Conservation (phyloP, 92 coral and sea anemone species). For the Epizoanthus fatuus region DNA sequence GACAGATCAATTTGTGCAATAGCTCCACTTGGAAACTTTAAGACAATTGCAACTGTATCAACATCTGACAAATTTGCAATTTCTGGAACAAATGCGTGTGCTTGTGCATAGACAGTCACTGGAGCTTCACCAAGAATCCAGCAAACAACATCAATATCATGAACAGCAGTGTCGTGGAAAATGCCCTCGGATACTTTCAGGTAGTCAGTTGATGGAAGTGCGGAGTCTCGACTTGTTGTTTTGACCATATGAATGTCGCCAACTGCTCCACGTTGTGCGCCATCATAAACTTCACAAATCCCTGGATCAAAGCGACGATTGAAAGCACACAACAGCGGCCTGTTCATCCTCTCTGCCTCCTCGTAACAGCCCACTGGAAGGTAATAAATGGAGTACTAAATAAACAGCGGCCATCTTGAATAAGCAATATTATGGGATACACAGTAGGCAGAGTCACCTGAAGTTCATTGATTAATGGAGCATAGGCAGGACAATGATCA, state of each 20-base stretch:
- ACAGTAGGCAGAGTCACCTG: too few species aligned
- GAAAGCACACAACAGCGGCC: constrained; percentile 85
- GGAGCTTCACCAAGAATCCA: constrained; percentile 90
- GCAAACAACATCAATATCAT: constrained; percentile 84
- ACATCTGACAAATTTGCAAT: constrained; percentile 82
- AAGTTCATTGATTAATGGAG: too few species aligned
- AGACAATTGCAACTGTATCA: constrained; percentile 83
- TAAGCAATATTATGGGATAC: too few species aligned
- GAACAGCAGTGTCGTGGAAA: constrained; percentile 91
- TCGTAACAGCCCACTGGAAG: constrained; percentile 80
- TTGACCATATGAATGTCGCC: constrained; percentile 84
- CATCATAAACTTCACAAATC: constrained; percentile 47
- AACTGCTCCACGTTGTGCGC: constrained; percentile 69
- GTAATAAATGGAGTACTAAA: neutral
- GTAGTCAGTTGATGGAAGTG: constrained; percentile 72
- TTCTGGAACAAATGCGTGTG: constrained; percentile 79
- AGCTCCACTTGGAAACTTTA: constrained; percentile 94
- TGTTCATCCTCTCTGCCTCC: constrained; percentile 70
- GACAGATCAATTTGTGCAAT: constrained; percentile 89
- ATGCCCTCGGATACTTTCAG: constrained; percentile 86
- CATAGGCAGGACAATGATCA: too few species aligned
- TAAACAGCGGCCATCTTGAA: too few species aligned
- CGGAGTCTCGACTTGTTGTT: constrained; percentile 91
- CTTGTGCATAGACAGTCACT: constrained; percentile 80
- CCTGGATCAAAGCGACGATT: constrained; percentile 98